Conservation (phyloP, 2,797 vertebrate species). For the Pseudopleuronectes americanus region DNA sequence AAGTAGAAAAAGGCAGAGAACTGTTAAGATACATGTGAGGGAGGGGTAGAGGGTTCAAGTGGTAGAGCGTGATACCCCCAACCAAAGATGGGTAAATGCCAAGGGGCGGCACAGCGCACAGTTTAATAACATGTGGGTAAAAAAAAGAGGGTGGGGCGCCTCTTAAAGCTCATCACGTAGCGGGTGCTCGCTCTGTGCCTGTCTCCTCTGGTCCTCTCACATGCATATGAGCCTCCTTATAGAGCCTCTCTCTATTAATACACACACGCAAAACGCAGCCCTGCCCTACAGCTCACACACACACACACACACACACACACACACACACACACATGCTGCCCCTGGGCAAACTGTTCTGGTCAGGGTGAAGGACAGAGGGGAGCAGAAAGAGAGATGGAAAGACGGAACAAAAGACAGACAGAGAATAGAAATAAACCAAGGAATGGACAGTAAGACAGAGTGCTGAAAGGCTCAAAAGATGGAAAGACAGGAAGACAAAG, state of each 20-base stretch:
- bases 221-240: conserved; percentile 75
- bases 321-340: not conserved
- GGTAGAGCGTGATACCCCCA: conserved; percentile 73
- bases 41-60: conserved; percentile 31
- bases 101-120: conserved; percentile 44
- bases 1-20: conserved; percentile 34
- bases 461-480: no score
- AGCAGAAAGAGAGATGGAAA: conserved; percentile 5
- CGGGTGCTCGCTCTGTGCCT: conserved; percentile 47
- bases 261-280: conserved; percentile 52
- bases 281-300: conserved; percentile 51
- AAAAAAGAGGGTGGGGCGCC: conserved; percentile 58
- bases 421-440: not conserved
- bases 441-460: not conserved
- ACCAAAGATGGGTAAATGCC: conserved; percentile 84
- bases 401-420: not conserved
- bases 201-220: conserved; percentile 50
- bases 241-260: conserved; percentile 80
- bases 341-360: conserved; percentile 40
- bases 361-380: conserved; percentile 28
- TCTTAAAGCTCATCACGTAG: conserved; percentile 55
- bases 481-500: not conserved
- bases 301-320: not conserved
- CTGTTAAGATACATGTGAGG: conserved; percentile 16
- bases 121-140: conserved; percentile 60